phyloP scores from a whole-genome alignment of 2,888 invertebrate genomes.

The Chymomyza fuscimana region DNA sequence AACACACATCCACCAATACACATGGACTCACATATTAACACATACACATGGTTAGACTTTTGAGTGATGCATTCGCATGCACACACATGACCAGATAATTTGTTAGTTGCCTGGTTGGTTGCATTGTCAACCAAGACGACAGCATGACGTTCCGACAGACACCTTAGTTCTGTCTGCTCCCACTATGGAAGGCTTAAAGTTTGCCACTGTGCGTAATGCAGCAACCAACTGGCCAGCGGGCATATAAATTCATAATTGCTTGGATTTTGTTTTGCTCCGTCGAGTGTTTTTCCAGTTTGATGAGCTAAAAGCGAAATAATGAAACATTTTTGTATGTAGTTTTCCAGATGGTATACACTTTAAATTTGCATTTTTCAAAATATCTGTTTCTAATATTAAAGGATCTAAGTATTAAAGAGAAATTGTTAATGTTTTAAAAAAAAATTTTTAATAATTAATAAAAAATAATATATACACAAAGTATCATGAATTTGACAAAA shows the following conservation, averaged over 20 bases:
- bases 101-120: constrained; percentile 60
- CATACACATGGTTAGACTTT: constrained; percentile 53
- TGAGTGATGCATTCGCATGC: constrained; percentile 69
- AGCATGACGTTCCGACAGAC: not conserved
- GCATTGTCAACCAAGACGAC: not conserved
- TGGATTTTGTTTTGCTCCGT: not conserved
- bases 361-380: too few species aligned
- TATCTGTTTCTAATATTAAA: too few species aligned
- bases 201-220: constrained; percentile 61
- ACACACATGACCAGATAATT: constrained; percentile 56
- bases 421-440: too few species aligned
- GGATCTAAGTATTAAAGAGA: too few species aligned
- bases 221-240: constrained; percentile 13
- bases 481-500: too few species aligned
- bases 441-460: too few species aligned
- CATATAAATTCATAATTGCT: not conserved
- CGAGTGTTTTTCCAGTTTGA: constrained; percentile 55
- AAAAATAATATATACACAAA: too few species aligned
- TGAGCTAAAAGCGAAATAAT: constrained; percentile 49
- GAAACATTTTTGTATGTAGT: too few species aligned
- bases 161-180: not conserved
- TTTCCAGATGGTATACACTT: too few species aligned
- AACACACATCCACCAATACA: constrained; percentile 13
- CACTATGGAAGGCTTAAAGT: constrained; percentile 38
- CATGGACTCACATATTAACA: constrained; percentile 19